Percentiles rank a stretch among this genome's conserved stretches.
phyloP scores from a whole-genome alignment of 2,113 vertebrate species.

The Cathartes aura region DNA sequence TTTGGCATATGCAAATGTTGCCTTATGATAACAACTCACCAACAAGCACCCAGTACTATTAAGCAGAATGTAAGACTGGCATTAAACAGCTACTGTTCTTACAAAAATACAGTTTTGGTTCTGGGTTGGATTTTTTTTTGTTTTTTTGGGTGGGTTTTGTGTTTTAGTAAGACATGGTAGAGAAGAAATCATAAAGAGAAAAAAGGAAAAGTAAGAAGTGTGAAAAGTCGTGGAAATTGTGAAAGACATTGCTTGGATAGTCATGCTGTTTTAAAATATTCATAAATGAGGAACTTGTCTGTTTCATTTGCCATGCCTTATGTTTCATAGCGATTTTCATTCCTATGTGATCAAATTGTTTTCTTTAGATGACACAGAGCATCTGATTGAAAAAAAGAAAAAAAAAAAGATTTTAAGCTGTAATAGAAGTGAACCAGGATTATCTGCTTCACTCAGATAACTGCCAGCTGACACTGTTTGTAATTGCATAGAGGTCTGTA shows the following conservation, averaged over 20 bases:
- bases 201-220: background rate
- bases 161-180: background rate
- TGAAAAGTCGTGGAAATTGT: background rate
- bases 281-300: background rate
- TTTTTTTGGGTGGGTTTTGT: background rate
- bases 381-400: background rate
- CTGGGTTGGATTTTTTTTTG: background rate
- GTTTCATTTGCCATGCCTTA: constrained; percentile 1
- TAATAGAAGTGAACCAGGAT: background rate
- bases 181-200: background rate
- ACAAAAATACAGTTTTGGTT: background rate
- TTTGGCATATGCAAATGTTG: background rate
- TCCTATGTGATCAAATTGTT: background rate
- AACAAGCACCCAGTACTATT: background rate
- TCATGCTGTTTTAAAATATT: constrained; percentile 8
- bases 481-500: background rate
- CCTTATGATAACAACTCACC: background rate
- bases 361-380: background rate
- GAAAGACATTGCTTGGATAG: background rate
- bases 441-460: background rate
- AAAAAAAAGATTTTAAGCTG: background rate
- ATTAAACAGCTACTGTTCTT: background rate
- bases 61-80: background rate
- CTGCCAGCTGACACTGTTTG: background rate
- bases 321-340: background rate